These are phyloP conservation scores for Oreochromis spilurus DNA, from an alignment of 2,113 vertebrate species.

Conservation along the genomic window DNA sequence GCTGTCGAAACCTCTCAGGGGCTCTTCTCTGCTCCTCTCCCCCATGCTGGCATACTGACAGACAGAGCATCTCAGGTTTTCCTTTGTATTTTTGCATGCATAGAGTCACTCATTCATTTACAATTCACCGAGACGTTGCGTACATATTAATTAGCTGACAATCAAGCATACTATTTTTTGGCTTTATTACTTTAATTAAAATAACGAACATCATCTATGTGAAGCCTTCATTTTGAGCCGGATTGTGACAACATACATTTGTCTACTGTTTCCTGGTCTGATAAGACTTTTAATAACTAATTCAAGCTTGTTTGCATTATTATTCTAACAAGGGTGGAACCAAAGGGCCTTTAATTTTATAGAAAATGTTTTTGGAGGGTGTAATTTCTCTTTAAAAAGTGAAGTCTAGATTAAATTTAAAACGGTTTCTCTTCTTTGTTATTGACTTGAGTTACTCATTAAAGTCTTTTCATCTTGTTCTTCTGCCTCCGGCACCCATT, in stretches of 20 bases:
- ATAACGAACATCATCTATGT: neutral
- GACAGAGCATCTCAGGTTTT: neutral
- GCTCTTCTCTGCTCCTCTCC: neutral
- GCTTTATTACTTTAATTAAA: neutral
- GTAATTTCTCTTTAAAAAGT: neutral
- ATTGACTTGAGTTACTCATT: neutral
- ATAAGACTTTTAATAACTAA: neutral
- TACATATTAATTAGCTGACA: neutral
- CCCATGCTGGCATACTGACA: neutral
- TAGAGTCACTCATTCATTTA: neutral
- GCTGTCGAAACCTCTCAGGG: neutral
- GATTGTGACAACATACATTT: neutral
- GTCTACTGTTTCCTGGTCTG: neutral
- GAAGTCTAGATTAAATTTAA: neutral
- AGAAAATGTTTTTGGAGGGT: neutral
- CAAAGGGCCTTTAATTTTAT: neutral
- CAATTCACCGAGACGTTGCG: neutral
- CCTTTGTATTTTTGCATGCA: neutral
- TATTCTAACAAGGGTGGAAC: neutral
- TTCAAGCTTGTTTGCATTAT: neutral
- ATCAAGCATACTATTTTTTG: neutral
- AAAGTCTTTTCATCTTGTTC: neutral
- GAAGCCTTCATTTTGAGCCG: neutral
- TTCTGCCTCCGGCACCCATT: neutral
- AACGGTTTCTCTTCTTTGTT: neutral